Conservation (phyloP, 2,113 vertebrate species). For the Lepidiolamprologus cunningtoni region DNA sequence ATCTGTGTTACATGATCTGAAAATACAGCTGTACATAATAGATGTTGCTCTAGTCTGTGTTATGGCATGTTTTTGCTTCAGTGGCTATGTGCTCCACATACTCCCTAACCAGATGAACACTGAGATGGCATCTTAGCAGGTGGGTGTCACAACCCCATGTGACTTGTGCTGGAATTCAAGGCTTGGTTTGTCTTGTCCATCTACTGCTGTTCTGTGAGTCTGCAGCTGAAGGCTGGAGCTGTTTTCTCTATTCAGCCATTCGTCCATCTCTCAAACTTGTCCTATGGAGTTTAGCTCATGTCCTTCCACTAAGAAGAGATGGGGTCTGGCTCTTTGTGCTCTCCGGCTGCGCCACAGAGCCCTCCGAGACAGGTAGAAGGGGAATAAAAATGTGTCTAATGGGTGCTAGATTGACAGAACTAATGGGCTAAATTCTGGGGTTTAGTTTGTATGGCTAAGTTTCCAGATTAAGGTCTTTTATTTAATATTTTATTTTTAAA, state of each 20-base stretch:
- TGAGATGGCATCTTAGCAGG: conserved; percentile 24
- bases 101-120: not conserved
- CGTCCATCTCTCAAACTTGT: not conserved
- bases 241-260: not conserved
- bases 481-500: not conserved
- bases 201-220: not conserved
- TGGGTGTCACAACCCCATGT: conserved; percentile 53
- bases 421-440: not conserved
- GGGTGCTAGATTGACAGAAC: not conserved
- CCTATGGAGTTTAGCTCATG: conserved; percentile 49
- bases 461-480: not conserved
- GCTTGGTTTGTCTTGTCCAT: conserved; percentile 10
- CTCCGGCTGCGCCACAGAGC: conserved; percentile 69
- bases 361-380: conserved; percentile 55
- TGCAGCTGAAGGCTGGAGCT: not conserved
- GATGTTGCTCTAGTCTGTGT: not conserved
- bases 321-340: conserved; percentile 59
- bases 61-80: not conserved
- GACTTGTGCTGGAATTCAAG: conserved; percentile 44
- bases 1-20: not conserved
- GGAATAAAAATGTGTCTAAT: not conserved
- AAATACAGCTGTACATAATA: not conserved
- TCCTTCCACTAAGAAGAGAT: conserved; percentile 32
- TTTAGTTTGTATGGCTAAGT: not conserved
- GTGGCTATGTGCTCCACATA: not conserved